These are phyloP conservation scores for Hystrix brachyura DNA, from an alignment of 2,113 vertebrate genomes.

Conservation along the genomic window DNA sequence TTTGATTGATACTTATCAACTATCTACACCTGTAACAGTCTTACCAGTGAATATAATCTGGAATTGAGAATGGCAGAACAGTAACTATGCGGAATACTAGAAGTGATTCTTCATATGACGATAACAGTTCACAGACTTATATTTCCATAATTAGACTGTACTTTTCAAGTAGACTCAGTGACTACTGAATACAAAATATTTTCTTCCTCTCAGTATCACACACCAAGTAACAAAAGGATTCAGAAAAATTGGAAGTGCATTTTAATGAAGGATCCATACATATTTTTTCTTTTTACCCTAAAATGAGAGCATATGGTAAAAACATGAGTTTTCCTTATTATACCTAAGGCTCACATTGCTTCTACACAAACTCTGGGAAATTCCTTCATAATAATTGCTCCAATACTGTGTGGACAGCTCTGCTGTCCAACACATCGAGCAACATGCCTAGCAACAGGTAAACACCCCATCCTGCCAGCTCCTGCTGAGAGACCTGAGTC, in stretches of 20 bases:
- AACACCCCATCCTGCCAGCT: neutral
- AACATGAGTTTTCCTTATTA: neutral
- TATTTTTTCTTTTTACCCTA: slow-evolving; percentile 17
- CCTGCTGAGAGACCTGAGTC: neutral
- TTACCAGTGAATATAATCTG: slow-evolving; percentile 76
- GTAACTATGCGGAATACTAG: slow-evolving; percentile 84
- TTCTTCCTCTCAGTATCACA: neutral
- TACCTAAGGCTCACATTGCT: neutral
- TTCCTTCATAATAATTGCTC: slow-evolving; percentile 16
- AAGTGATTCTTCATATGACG: slow-evolving; percentile 77
- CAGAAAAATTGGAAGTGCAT: neutral
- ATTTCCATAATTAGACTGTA: slow-evolving; percentile 77
- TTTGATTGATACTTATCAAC: slow-evolving; percentile 85
- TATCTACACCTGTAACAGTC: slow-evolving; percentile 82
- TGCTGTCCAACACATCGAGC: neutral
- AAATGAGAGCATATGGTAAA: slow-evolving; percentile 26
- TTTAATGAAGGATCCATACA: slow-evolving; percentile 31
- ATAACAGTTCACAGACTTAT: slow-evolving; percentile 68
- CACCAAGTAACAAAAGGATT: neutral
- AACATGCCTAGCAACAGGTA: neutral
- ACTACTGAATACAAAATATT: slow-evolving; percentile 51
- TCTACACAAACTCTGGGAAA: slow-evolving; percentile 2
- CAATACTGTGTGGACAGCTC: neutral
- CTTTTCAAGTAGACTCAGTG: slow-evolving; percentile 64
- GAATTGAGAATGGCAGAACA: slow-evolving; percentile 83